Percentiles rank a stretch among this genome's conserved stretches.
phyloP scores from a whole-genome alignment of 2,797 vertebrate species.

The Benthosema pterotum region DNA sequence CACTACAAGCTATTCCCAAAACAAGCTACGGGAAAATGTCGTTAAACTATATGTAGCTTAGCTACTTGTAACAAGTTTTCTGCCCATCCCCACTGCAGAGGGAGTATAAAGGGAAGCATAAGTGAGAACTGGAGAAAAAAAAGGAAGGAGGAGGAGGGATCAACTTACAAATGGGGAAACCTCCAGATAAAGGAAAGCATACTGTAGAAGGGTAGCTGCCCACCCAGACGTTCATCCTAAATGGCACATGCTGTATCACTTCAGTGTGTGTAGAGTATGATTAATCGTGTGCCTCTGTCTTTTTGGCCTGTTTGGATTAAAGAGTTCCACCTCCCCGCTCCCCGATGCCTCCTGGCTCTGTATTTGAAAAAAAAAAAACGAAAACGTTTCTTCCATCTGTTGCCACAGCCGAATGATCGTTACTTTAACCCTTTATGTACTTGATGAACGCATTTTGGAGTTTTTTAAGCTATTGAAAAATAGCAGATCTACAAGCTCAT shows the following conservation, averaged over 20 bases:
- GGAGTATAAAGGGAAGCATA: no score
- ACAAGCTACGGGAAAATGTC: no score
- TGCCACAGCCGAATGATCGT: constrained; percentile 60
- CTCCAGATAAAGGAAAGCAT: constrained; percentile 11
- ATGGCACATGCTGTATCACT: constrained; percentile 38
- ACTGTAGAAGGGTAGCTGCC: constrained; percentile 4
- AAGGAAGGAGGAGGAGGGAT: constrained; percentile 29
- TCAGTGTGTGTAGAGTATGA: constrained; percentile 49
- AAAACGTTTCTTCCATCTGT: constrained; percentile 27
- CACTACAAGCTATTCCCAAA: no score
- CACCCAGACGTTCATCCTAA: constrained; percentile 56
- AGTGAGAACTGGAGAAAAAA: background rate
- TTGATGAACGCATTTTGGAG: no score
- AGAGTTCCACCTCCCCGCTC: constrained; percentile 21
- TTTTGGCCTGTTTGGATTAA: constrained; percentile 42
- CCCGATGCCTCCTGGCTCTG: constrained; percentile 41
- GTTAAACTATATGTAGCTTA: no score
- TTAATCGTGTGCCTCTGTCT: constrained; percentile 50
- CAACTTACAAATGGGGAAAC: constrained; percentile 2
- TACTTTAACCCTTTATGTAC: no score
- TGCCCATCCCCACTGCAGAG: no score
- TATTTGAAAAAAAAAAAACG: constrained; percentile 31
- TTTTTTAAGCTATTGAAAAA: no score
- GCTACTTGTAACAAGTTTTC: no score
- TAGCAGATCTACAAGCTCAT: no score